A percentile compares a stretch with the other conserved stretches of the same genome.
phyloP scores from a whole-genome alignment of 64 coral and sea anemone species.

The Actinia tenebrosa region DNA sequence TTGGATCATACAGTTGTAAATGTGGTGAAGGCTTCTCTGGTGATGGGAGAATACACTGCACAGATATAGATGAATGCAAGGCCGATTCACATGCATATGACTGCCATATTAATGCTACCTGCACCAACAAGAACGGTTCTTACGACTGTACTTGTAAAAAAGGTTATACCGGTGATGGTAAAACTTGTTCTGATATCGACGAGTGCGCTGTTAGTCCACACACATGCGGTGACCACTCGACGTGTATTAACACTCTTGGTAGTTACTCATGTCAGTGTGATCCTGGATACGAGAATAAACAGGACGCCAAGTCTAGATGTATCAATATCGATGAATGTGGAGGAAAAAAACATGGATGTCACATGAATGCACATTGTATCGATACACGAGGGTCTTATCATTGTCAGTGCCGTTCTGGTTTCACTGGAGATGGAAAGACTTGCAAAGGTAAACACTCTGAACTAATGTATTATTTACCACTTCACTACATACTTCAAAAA shows the following conservation, averaged over 20 bases:
- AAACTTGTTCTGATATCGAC: slow-evolving; percentile 13
- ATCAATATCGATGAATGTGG: slow-evolving; percentile 36
- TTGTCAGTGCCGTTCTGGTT: slow-evolving; percentile 32
- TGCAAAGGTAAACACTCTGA: slow-evolving; percentile 15
- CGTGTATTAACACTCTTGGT: slow-evolving; percentile 36
- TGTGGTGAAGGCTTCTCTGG: neutral
- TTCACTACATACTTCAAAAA: too few relatives aligned
- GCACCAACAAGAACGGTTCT: slow-evolving; percentile 1
- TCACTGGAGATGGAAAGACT: slow-evolving; percentile 23
- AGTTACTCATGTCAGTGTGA: slow-evolving; percentile 34
- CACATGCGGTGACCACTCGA: slow-evolving; percentile 30
- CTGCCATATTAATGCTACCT: neutral
- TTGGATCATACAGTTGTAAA: neutral
- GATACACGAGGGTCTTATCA: slow-evolving; percentile 27
- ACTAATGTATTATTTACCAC: too few relatives aligned
- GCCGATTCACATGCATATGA: neutral
- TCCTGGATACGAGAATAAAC: slow-evolving; percentile 24
- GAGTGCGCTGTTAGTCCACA: slow-evolving; percentile 24
- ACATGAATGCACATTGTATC: neutral
- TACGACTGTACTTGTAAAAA: slow-evolving; percentile 8
- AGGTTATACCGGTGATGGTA: slow-evolving; percentile 21
- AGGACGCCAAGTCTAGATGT: slow-evolving; percentile 28
- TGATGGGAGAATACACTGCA: neutral
- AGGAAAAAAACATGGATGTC: slow-evolving; percentile 17
- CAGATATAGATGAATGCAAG: slow-evolving; percentile 11